Evolutionary conservation across 1,140 invertebrate genomes (phyloP).

Genomic region (Caerostris extrusa): DNA sequence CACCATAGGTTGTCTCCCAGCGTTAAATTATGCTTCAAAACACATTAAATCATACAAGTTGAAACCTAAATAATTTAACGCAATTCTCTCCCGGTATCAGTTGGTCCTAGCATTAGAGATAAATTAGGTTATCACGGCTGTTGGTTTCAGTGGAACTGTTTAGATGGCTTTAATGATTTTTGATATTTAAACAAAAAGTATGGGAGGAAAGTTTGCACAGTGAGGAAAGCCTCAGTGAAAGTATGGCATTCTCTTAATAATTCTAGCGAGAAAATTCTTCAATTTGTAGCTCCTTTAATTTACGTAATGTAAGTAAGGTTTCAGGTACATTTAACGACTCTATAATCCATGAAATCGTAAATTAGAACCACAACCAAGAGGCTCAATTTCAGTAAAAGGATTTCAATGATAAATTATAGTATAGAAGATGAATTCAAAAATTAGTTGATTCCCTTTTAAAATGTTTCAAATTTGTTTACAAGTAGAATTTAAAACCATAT

Average conservation of each 20-base stretch:
- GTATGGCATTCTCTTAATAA: not conserved
- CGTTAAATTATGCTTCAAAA: slow-evolving; percentile 11
- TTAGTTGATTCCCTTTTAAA: too few relatives aligned
- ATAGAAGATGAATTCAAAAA: too few relatives aligned
- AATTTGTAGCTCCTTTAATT: not conserved
- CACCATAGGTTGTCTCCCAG: not conserved
- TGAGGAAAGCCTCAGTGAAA: not conserved
- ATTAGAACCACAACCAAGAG: too few relatives aligned
- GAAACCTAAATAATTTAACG: not conserved
- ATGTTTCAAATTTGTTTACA: too few relatives aligned
- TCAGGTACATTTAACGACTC: too few relatives aligned
- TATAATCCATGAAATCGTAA: too few relatives aligned
- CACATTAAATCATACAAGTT: not conserved
- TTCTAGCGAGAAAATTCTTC: not conserved
- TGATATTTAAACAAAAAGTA: not conserved
- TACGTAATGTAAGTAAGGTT: not conserved
- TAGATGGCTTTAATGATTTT: not conserved
- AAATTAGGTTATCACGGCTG: not conserved
- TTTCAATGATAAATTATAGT: too few relatives aligned
- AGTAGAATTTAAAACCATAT: too few relatives aligned
- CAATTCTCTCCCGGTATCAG: not conserved
- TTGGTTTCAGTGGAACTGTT: not conserved
- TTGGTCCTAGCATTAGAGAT: not conserved
- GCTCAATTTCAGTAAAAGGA: too few relatives aligned
- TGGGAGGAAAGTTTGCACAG: not conserved